phyloP scores from a whole-genome alignment of 53 echinoderm and acorn worm species.

The Apostichopus leukothele region DNA sequence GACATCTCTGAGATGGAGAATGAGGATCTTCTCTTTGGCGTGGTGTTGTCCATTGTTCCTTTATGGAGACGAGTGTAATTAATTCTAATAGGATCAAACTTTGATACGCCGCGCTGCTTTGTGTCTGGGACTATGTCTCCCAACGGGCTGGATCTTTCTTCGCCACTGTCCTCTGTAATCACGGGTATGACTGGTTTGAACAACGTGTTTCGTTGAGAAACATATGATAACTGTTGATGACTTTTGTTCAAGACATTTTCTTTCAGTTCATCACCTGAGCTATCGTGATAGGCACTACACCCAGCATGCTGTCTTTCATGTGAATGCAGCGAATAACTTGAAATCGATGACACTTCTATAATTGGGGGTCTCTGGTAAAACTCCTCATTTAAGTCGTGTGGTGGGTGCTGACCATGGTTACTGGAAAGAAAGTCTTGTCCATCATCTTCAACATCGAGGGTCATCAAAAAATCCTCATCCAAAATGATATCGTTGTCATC shows the following conservation, averaged over 20 bases:
- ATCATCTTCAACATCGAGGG: neutral
- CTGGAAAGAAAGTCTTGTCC: neutral
- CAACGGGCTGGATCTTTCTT: neutral
- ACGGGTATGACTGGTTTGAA: constrained; percentile 30
- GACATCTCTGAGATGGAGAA: constrained; percentile 13
- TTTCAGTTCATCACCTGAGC: neutral
- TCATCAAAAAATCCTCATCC: constrained; percentile 10
- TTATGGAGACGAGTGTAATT: neutral
- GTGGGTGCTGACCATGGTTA: neutral
- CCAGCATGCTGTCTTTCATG: neutral
- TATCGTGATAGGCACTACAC: neutral
- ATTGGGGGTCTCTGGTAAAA: neutral
- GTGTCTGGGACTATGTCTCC: neutral
- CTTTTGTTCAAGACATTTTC: neutral
- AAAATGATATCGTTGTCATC: constrained; percentile 9
- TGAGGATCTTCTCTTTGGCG: neutral
- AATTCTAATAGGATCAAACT: neutral
- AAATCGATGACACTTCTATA: neutral
- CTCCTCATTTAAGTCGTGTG: neutral
- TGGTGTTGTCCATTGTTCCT: neutral
- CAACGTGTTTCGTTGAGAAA: neutral
- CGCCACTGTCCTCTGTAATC: constrained; percentile 19
- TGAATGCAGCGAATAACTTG: neutral
- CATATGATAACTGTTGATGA: neutral
- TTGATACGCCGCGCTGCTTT: too few relatives aligned